Percentiles rank a stretch among this genome's conserved stretches.
These are phyloP conservation scores for Pseudeuparius sepicola DNA, from an alignment of 2,888 invertebrate genomes.

Conservation along the genomic window DNA sequence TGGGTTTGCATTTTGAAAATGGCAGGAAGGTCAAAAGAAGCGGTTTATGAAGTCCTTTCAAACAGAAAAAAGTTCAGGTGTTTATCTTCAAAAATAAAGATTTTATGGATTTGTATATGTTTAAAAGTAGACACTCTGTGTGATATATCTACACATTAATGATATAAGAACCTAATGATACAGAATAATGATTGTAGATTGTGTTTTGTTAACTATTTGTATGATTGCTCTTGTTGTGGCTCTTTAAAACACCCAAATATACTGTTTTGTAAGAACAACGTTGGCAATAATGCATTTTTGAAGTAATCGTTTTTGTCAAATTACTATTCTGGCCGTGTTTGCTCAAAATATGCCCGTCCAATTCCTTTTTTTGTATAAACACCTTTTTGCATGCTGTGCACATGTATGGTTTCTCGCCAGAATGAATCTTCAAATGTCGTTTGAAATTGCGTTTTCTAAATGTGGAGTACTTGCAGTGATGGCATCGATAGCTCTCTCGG, in stretches of 20 bases:
- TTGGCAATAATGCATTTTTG: neutral
- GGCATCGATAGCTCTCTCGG: no score
- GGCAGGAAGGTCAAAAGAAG: no score
- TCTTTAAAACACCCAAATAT: neutral
- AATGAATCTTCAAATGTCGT: neutral
- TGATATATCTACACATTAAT: no score
- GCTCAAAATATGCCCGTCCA: neutral
- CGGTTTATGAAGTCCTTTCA: no score
- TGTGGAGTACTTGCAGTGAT: no score
- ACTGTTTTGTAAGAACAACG: slow-evolving; percentile 1
- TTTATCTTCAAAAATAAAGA: no score
- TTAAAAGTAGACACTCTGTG: neutral
- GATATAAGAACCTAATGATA: no score
- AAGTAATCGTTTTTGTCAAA: slow-evolving; percentile 1
- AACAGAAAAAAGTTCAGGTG: no score
- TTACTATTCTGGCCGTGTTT: neutral
- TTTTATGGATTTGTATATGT: neutral
- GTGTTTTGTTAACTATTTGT: no score
- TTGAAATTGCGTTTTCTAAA: no score
- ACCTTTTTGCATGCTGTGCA: neutral
- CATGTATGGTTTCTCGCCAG: slow-evolving; percentile 1
- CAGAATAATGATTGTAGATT: no score
- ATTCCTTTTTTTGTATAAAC: neutral
- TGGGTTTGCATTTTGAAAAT: no score
- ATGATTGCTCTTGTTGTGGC: neutral